Evolutionary conservation across 2,888 invertebrate species (phyloP).

Genomic region (Pinctada fucata): DNA sequence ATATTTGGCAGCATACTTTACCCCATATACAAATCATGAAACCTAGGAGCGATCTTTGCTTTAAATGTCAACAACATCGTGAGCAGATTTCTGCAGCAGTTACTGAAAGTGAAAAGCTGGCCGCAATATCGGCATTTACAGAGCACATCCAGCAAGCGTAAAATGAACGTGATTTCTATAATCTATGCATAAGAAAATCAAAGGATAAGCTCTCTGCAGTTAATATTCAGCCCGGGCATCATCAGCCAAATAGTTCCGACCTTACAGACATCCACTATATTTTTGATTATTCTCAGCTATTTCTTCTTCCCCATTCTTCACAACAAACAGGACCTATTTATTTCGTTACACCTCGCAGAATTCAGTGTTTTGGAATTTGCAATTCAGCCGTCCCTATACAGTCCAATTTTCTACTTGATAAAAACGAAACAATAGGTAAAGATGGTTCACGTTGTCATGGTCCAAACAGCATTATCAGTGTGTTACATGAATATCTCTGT

Average conservation of each 20-base stretch:
- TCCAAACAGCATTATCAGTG: not conserved
- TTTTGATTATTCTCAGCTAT: not conserved
- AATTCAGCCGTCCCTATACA: not conserved
- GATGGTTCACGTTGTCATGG: not conserved
- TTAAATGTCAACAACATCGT: too few relatives aligned
- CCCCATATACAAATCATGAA: too few relatives aligned
- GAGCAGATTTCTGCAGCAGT: too few relatives aligned
- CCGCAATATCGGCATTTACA: not conserved
- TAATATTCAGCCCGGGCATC: not conserved
- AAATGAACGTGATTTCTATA: not conserved
- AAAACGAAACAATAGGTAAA: not conserved
- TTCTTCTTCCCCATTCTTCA: not conserved
- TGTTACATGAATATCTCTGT: not conserved
- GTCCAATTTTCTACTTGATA: not conserved
- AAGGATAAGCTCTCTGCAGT: not conserved
- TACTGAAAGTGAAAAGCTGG: too few relatives aligned
- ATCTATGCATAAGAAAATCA: not conserved
- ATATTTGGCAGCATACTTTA: not conserved
- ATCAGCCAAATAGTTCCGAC: not conserved
- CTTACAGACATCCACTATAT: not conserved
- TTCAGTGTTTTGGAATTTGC: not conserved
- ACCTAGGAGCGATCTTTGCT: too few relatives aligned
- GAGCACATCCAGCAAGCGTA: not conserved
- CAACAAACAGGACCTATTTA: not conserved
- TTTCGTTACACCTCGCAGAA: not conserved